Evolutionary conservation across 2,113 vertebrate genomes (phyloP).

Genomic region (Myiozetetes cayanensis): DNA sequence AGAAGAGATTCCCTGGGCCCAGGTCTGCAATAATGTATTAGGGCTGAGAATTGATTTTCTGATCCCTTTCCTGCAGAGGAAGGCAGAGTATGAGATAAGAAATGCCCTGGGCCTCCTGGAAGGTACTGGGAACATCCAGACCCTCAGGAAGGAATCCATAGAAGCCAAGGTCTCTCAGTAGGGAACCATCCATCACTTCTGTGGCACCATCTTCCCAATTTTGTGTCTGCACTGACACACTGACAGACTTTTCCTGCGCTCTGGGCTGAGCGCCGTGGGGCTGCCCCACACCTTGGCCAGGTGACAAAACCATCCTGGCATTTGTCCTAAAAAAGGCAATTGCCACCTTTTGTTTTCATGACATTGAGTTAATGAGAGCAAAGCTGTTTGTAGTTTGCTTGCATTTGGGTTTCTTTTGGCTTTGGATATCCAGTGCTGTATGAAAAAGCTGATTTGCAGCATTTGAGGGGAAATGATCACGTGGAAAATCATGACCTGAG

Average conservation of each 20-base stretch:
- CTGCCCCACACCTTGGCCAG: background rate
- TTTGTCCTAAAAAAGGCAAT: background rate
- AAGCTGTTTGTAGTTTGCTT: background rate
- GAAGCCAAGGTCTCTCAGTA: background rate
- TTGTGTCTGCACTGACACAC: background rate
- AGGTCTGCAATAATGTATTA: background rate
- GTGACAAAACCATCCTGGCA: background rate
- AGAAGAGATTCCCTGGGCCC: background rate
- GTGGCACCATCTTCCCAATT: background rate
- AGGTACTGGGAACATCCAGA: background rate
- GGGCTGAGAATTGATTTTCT: background rate
- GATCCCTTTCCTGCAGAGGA: rapidly evolving
- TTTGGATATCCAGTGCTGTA: background rate
- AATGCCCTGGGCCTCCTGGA: rapidly evolving
- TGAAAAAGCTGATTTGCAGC: background rate
- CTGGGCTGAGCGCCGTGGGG: background rate
- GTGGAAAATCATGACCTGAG: background rate
- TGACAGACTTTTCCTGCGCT: background rate
- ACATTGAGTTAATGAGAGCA: background rate
- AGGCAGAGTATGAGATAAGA: background rate
- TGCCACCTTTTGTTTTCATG: background rate
- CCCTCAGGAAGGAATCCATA: rapidly evolving
- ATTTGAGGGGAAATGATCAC: background rate
- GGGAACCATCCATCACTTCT: background rate
- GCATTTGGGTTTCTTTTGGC: background rate